Conservation (phyloP, 2,888 invertebrate species). For the Xanthia icteritia region DNA sequence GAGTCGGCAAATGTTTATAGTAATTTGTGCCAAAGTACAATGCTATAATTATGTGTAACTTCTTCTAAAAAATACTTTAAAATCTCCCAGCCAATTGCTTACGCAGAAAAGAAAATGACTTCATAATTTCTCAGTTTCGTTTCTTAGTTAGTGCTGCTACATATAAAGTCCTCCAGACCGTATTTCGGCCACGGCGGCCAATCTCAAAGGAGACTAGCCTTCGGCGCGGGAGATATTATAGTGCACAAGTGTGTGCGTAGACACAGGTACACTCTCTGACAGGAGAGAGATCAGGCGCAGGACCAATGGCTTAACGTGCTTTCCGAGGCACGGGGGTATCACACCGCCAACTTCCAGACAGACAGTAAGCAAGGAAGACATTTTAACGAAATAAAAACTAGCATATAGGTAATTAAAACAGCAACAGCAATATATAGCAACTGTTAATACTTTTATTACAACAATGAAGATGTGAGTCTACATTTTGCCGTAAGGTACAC, state of each 20-base stretch:
- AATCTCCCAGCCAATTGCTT: not conserved
- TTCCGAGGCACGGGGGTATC: too few species aligned
- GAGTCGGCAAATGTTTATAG: not conserved
- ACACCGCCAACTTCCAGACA: too few species aligned
- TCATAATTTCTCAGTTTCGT: not conserved
- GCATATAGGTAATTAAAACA: too few species aligned
- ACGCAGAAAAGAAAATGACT: not conserved
- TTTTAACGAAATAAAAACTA: not conserved
- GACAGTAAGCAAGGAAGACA: not conserved
- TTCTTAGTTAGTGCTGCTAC: not conserved
- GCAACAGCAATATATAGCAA: not conserved
- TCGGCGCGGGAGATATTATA: too few species aligned
- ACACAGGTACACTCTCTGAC: too few species aligned
- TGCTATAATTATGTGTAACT: not conserved
- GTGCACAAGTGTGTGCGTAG: too few species aligned
- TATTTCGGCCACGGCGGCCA: too few species aligned
- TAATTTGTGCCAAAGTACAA: not conserved
- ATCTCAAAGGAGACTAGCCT: too few species aligned
- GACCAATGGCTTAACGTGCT: too few species aligned
- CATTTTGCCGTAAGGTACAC: conserved; percentile 1
- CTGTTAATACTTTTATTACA: not conserved
- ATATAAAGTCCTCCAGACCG: too few species aligned
- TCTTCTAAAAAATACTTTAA: not conserved
- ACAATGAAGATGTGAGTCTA: not conserved
- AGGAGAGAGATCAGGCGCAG: too few species aligned